Evolutionary conservation across 2,113 vertebrate species (phyloP).

Genomic region (Tautogolabrus adspersus): DNA sequence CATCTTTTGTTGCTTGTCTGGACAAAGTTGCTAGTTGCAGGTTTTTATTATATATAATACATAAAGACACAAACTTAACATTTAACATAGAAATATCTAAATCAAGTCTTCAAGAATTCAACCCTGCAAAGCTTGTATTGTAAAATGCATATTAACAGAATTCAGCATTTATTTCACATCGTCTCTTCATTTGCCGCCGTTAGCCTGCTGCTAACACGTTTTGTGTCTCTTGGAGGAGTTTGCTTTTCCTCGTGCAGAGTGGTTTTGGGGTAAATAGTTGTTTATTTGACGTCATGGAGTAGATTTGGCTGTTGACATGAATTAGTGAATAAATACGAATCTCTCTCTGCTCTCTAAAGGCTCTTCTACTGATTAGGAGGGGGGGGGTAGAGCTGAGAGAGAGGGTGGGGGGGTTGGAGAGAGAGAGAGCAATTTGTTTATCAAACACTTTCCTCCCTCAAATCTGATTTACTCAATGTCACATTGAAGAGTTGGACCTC

Average conservation of each 20-base stretch:
- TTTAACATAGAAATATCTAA: too few species aligned
- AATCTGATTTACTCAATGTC: constrained; percentile 74
- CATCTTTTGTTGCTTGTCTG: too few species aligned
- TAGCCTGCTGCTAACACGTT: constrained; percentile 11
- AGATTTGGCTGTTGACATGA: constrained; percentile 69
- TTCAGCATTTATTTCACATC: not conserved
- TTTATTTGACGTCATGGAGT: constrained; percentile 59
- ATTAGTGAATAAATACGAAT: constrained; percentile 67
- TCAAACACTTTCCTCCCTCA: constrained; percentile 61
- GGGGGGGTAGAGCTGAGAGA: not conserved
- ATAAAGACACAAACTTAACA: too few species aligned
- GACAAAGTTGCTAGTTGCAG: too few species aligned
- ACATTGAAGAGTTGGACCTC: constrained; percentile 60
- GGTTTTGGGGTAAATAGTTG: constrained; percentile 58
- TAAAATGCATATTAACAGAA: not conserved
- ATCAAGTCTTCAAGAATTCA: too few species aligned
- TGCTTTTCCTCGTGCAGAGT: constrained; percentile 31
- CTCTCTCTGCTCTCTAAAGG: constrained; percentile 56
- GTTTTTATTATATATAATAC: too few species aligned
- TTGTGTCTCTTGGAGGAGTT: constrained; percentile 42
- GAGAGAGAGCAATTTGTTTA: constrained; percentile 53
- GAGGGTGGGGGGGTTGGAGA: not conserved
- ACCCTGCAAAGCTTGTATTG: not conserved
- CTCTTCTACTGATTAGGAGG: constrained; percentile 68
- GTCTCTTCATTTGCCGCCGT: not conserved